Evolutionary conservation across 92 coral and sea anemone species (phyloP).

Genomic region (Heteractis magnifica): DNA sequence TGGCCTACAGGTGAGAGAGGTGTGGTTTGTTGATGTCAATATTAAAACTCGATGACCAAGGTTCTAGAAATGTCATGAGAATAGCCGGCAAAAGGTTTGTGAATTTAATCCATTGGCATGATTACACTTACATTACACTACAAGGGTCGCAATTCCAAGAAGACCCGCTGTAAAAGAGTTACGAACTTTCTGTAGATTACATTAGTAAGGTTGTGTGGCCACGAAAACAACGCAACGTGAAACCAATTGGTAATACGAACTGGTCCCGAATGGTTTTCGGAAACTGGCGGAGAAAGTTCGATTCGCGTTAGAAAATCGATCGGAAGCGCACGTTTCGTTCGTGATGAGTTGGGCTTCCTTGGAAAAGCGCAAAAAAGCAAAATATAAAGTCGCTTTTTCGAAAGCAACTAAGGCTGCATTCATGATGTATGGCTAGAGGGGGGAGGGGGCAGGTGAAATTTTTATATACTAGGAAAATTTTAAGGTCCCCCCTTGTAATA

Average conservation of each 20-base stretch:
- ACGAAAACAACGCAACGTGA: background rate
- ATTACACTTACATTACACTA: background rate
- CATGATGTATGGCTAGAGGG: too few relatives aligned
- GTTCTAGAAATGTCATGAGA: slow-evolving; percentile 6
- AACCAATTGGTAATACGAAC: background rate
- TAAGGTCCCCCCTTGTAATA: too few relatives aligned
- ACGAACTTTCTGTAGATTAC: too few relatives aligned
- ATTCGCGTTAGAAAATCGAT: background rate
- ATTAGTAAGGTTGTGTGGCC: too few relatives aligned
- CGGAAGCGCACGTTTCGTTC: background rate
- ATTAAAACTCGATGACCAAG: background rate
- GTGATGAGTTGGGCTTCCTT: too few relatives aligned
- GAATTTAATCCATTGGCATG: background rate
- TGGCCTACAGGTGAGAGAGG: background rate
- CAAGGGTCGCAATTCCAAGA: background rate
- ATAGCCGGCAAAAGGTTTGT: background rate
- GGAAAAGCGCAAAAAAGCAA: too few relatives aligned
- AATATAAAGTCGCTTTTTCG: too few relatives aligned
- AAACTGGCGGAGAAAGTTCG: background rate
- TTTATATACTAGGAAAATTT: too few relatives aligned
- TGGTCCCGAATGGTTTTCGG: background rate
- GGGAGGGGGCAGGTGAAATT: too few relatives aligned
- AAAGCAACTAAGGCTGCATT: too few relatives aligned
- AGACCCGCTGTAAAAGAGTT: too few relatives aligned
- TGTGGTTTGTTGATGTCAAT: background rate